Base-by-base conservation (phyloP, 2,888 invertebrate genomes). In the Sminthurinus aureus region DNA sequence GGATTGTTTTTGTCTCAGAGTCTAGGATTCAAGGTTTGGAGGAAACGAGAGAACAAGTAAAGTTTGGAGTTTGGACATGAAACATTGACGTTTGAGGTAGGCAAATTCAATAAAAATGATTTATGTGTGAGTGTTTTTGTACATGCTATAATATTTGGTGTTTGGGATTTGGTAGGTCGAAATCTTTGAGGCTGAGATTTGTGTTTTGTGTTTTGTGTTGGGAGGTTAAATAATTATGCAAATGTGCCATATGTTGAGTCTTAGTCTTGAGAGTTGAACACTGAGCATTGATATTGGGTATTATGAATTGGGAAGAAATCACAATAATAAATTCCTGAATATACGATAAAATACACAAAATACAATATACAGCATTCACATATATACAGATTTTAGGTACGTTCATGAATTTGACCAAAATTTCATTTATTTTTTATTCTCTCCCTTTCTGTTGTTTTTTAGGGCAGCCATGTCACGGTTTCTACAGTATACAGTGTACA, bases 391-490 rank as follows among this genome's bases (percentile, higher is more conserved):
- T 13, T 52, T 13, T 52, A 13, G 18, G 38, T 6, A 38, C 38
- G n/a, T n/a, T 13, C 13, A 58, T 58, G 58, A 58, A 18, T 15
- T 73, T 81, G 81, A 74, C 81, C 81, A 81, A 81, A 81, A 81
- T 74, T 74, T 81, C 81, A 81, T 74, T 81, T 73, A 79, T 79
- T 81, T 81, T 74, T 38, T 38, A 38, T 38, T 38, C 38, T 74
- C 24, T 58, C 73, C 80, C 69, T 73, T 73, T 80, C 6, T 38
- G 38, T 38, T 79, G 50, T 73, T 52, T 79, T 81, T 51, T 74
- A 81, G 81, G 81, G 64, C 81, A 81, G 81, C 81, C 73, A 81
- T 81, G 81, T 81, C 80, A 81, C 80, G 74, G 73, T 71, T 52
- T 50, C n/a, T n/a, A n/a, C n/a, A n/a, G n/a, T 38, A 1, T 38